phyloP scores from a whole-genome alignment of 1,140 invertebrate species.

The Linepithema humile region DNA sequence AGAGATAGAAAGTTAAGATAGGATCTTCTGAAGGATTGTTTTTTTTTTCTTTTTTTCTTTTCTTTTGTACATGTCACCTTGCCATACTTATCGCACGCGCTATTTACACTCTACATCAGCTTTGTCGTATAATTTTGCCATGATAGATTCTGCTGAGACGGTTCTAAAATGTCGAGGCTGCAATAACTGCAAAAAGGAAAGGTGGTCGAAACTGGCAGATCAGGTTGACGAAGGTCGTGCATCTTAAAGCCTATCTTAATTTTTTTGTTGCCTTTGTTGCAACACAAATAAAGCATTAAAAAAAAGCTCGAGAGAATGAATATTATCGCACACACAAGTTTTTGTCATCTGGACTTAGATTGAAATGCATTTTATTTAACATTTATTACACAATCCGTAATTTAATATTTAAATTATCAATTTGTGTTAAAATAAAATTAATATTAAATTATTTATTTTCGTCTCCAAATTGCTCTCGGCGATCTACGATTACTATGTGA shows the following conservation, averaged over 20 bases:
- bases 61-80: not conserved
- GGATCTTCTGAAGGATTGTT: slow-evolving; percentile 38
- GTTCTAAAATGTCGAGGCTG: slow-evolving; percentile 28
- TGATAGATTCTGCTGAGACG: not conserved
- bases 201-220: slow-evolving; percentile 48
- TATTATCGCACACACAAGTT: too few relatives aligned
- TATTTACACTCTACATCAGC: not conserved
- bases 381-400: too few relatives aligned
- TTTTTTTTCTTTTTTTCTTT: too few relatives aligned
- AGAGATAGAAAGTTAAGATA: slow-evolving; percentile 41
- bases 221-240: not conserved
- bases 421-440: too few relatives aligned
- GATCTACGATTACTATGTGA: slow-evolving; percentile 21
- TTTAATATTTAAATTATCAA: too few relatives aligned
- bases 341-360: too few relatives aligned
- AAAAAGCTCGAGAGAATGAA: not conserved
- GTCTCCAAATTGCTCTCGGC: not conserved
- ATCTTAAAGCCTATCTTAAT: not conserved
- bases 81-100: not conserved
- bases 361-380: too few relatives aligned
- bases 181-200: not conserved
- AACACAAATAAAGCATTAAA: not conserved
- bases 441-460: not conserved
- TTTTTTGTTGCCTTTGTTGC: not conserved
- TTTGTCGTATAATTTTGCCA: not conserved